These are phyloP conservation scores for Phenganax stokvisi DNA, from an alignment of 92 coral and sea anemone genomes.

Conservation along the genomic window DNA sequence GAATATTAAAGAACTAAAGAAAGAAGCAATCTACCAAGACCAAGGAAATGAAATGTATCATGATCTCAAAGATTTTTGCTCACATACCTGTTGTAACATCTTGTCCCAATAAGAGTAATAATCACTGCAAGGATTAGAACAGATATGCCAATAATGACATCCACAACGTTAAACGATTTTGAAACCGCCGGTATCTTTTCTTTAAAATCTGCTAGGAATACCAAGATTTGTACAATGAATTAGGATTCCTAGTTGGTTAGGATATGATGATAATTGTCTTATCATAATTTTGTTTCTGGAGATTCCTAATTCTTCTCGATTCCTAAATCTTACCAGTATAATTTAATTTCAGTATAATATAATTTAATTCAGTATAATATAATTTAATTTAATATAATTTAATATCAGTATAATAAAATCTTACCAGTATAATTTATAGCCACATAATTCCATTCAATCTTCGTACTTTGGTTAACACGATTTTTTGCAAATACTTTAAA, in stretches of 20 bases:
- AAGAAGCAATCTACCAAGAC: too few species aligned
- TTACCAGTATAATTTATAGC: slow-evolving; percentile 29
- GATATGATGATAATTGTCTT: too few species aligned
- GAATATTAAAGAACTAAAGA: neutral
- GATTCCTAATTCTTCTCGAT: neutral
- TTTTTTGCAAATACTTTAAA: slow-evolving; percentile 10
- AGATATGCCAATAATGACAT: slow-evolving; percentile 30
- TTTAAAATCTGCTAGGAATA: slow-evolving; percentile 12
- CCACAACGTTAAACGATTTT: slow-evolving; percentile 26
- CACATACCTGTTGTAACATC: slow-evolving; percentile 29
- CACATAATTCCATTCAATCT: slow-evolving; percentile 22
- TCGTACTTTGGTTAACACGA: neutral
- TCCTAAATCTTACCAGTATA: slow-evolving; percentile 12
- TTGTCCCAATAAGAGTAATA: slow-evolving; percentile 22
- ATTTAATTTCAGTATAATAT: neutral
- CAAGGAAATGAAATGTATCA: neutral
- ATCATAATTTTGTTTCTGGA: too few species aligned
- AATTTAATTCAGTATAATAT: too few species aligned
- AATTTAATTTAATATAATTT: too few species aligned
- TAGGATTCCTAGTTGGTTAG: too few species aligned
- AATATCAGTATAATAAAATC: neutral
- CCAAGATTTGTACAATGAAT: neutral
- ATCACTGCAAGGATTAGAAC: slow-evolving; percentile 26
- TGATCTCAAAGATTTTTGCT: neutral
- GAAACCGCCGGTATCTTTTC: neutral